These are phyloP conservation scores for Trisateles emortualis DNA, from an alignment of 2,888 invertebrate species.

Conservation along the genomic window DNA sequence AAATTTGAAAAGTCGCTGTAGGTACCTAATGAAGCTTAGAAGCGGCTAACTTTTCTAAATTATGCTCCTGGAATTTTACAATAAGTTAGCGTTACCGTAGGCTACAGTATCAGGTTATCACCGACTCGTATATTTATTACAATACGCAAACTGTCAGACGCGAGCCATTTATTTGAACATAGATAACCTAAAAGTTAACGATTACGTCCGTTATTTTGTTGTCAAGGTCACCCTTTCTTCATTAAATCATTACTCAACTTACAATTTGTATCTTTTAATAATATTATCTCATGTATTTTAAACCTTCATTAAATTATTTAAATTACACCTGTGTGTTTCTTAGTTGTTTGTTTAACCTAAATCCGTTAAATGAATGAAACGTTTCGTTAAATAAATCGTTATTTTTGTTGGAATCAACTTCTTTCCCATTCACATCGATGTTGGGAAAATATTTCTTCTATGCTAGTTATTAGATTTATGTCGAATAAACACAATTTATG, in stretches of 20 bases:
- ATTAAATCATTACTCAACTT: conserved; percentile 8
- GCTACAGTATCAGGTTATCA: too few relatives aligned
- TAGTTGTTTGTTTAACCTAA: conserved; percentile 40
- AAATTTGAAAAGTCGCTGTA: too few relatives aligned
- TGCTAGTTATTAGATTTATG: neutral
- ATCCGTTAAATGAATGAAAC: conserved; percentile 30
- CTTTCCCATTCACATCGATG: conserved; percentile 24
- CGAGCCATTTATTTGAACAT: neutral
- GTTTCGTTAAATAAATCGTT: conserved; percentile 25
- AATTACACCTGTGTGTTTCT: conserved; percentile 31
- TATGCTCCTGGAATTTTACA: too few relatives aligned
- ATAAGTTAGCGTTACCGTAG: too few relatives aligned
- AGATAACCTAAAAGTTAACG: conserved; percentile 3
- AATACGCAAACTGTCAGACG: neutral
- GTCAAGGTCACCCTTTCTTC: conserved; percentile 10
- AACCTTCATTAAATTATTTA: conserved; percentile 21
- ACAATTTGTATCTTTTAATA: conserved; percentile 10
- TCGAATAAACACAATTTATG: too few relatives aligned
- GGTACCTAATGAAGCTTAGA: too few relatives aligned
- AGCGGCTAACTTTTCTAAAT: too few relatives aligned
- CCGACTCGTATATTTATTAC: too few relatives aligned
- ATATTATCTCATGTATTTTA: conserved; percentile 31
- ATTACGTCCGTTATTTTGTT: conserved; percentile 3
- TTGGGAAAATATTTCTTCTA: conserved; percentile 1
- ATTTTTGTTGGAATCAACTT: conserved; percentile 24